Conservation (phyloP, 2,888 invertebrate genomes). For the Strigamia crassipes region DNA sequence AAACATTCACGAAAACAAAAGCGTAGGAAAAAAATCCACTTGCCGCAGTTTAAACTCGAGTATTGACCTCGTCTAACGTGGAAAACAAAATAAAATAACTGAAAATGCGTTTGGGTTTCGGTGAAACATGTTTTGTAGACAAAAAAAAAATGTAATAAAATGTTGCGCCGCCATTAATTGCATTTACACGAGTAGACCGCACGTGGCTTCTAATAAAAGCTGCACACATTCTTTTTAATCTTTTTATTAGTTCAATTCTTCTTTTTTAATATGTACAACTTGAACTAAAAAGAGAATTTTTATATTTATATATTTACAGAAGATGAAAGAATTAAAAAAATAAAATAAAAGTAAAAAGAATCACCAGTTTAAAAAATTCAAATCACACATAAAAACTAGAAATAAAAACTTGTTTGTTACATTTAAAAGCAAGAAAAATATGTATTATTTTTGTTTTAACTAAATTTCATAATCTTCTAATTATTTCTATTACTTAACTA, state of each 20-base stretch:
- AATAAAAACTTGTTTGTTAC: neutral
- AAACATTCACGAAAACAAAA: neutral
- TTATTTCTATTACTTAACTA: neutral
- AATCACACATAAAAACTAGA: neutral
- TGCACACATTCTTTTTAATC: neutral
- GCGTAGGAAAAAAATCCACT: too few relatives aligned
- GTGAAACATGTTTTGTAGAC: too few relatives aligned
- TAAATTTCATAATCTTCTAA: neutral
- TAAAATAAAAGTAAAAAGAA: neutral
- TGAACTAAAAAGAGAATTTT: neutral
- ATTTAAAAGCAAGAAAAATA: neutral
- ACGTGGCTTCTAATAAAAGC: neutral
- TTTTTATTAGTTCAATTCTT: slow-evolving; percentile 28
- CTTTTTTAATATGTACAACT: slow-evolving; percentile 22
- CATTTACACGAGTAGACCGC: neutral
- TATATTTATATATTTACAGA: slow-evolving; percentile 30
- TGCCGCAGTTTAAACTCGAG: too few relatives aligned
- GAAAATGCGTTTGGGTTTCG: too few relatives aligned
- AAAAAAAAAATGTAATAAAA: too few relatives aligned
- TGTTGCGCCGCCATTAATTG: too few relatives aligned
- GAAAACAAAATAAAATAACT: too few relatives aligned
- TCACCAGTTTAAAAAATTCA: neutral
- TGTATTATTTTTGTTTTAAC: neutral
- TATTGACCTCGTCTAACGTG: too few relatives aligned
- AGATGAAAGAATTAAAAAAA: neutral